Evolutionary conservation across 2,113 vertebrate genomes (phyloP).

Genomic region (Oreochromis niloticus): DNA sequence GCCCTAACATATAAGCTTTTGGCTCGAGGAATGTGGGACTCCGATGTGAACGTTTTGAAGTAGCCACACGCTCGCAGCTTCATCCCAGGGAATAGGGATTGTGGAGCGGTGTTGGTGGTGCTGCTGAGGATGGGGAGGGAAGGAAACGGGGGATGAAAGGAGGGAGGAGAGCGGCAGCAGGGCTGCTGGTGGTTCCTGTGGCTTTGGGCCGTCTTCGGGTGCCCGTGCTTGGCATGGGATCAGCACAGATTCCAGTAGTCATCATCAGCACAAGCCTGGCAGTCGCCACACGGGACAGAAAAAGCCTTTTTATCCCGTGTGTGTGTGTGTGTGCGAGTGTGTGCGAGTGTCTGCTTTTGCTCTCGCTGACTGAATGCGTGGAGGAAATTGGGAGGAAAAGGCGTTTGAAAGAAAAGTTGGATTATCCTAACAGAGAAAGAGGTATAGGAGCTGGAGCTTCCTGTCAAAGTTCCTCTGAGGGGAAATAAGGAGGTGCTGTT

Average conservation of each 20-base stretch:
- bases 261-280: conserved; percentile 50
- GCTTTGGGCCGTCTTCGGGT: conserved; percentile 59
- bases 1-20: not conserved
- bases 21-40: conserved; percentile 45
- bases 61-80: conserved; percentile 12
- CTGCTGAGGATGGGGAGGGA: not conserved
- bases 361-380: not conserved
- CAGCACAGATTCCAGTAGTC: conserved; percentile 65
- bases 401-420: conserved; percentile 34
- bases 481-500: not conserved
- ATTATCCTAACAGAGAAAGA: conserved; percentile 42
- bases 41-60: conserved; percentile 40
- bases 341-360: conserved; percentile 14
- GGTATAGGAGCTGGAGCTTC: conserved; percentile 28
- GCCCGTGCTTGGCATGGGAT: conserved; percentile 62
- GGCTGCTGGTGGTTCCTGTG: conserved; percentile 63
- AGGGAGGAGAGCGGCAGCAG: conserved; percentile 33
- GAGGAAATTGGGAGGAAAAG: conserved; percentile 28
- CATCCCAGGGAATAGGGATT: conserved; percentile 30
- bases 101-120: conserved; percentile 15
- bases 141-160: conserved; percentile 6
- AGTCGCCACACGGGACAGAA: conserved; percentile 15
- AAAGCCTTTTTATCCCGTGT: conserved; percentile 41
- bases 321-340: not conserved
- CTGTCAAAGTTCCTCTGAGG: conserved; percentile 7